Percentiles rank a stretch among this genome's conserved stretches.
phyloP scores from a whole-genome alignment of 2,888 invertebrate genomes.

The Apamea crenata region DNA sequence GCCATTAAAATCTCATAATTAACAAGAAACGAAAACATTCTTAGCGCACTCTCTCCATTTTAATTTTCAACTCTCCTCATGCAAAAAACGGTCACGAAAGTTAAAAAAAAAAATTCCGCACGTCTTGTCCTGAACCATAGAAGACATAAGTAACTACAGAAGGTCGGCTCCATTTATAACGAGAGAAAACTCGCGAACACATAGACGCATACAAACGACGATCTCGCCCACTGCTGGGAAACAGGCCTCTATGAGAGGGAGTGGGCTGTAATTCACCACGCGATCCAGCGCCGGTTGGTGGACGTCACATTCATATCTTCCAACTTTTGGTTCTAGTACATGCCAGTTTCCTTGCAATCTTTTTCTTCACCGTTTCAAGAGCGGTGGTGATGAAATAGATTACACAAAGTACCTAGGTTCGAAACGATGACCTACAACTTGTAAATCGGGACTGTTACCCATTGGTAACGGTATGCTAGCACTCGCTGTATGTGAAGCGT shows the following conservation, averaged over 20 bases:
- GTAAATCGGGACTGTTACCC: no score
- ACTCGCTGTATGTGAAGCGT: background rate
- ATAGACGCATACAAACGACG: accelerated
- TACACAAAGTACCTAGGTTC: background rate
- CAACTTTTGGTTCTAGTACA: background rate
- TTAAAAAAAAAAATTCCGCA: no score
- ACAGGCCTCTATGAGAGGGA: background rate
- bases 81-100: constrained; percentile 39
- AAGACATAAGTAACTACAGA: background rate
- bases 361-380: background rate
- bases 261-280: background rate
- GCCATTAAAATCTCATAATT: background rate
- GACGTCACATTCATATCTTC: background rate
- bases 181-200: background rate
- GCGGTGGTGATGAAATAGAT: background rate
- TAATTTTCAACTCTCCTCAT: constrained; percentile 26
- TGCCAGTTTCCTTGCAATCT: background rate
- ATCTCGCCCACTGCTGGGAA: background rate
- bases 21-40: no score
- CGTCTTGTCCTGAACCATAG: background rate
- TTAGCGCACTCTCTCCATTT: background rate
- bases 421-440: background rate
- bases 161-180: background rate
- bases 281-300: background rate
- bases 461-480: background rate